Evolutionary conservation across 92 coral and sea anemone species (phyloP), one percentile per base, ranked within the genome.

Genomic region (Isaurus tuberculatus): DNA sequence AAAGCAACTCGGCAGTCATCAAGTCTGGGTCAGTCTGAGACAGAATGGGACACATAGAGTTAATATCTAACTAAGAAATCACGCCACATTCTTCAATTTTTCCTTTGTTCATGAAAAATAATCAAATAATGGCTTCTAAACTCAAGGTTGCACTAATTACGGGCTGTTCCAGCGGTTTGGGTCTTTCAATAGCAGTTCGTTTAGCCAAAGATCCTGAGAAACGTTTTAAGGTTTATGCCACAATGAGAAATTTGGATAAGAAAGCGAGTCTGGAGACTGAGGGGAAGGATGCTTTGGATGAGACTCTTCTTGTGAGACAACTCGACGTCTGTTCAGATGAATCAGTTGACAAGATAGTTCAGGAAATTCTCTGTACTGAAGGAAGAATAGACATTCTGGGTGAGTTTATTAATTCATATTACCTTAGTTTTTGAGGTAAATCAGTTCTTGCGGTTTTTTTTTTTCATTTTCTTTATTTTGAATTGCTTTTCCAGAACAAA

Each of bases 121-220:
- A n/a, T n/a, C n/a, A n/a, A 40, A 40, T 40, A 11, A 40, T 40
- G 46, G 46, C 46, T 6, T 60, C 26, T 81, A 63, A 11, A 70
- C 30, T 30, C 27, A 33, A 91, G 55, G 77, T 93, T 16, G 98
- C 91, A 8, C 87, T 95, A 1, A 88, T 95, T 22, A 95, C 97
- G 3, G 98, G 97, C 61, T 93, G 98, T 64, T 95, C 98, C n/a
- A 86, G 86, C 25, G 98, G 98, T 30, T 87, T 95, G 19, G 98
- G 98, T 28, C 80, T 95, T 43, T 80, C 92, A 80, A 37, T 92
- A 25, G 95, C 98, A 25, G 65, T 93, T 25, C 87, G 91, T 60
- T 90, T 95, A 46, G 97, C 98, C 51, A 91, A 90, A 68, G 94
- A 88, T 95, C n/a, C n/a, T n/a, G n/a, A n/a, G n/a, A n/a, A n/a